Evolutionary conservation across 2,888 invertebrate genomes (phyloP), one percentile per base, ranked within the genome.

Genomic region (Chaetoderma sp.): DNA sequence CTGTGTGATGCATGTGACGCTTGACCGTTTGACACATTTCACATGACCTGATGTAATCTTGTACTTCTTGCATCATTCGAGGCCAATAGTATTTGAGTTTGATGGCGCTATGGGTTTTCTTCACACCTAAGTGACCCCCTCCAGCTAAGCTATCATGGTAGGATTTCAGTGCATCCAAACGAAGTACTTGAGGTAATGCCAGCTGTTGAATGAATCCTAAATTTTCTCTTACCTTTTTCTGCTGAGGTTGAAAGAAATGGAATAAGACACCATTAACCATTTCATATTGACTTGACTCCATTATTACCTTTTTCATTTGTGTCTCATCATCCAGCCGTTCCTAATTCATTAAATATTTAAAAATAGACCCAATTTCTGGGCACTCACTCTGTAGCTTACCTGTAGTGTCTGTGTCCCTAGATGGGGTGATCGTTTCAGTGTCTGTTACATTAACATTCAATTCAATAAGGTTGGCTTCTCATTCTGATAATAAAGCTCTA

Each of bases 1-100:
- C 66, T 2, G 59, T 55, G 18, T 44, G 57, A 23, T 60, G 62
- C 27, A 52, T 54, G 32, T 63, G 33, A n/a, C 66, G 42, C 56
- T 67, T 70, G 21, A 55, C 60, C 30, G 28, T 56, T 52, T 69
- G 65, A 49, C 70, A 73, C 6, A 45, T 28, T n/a, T 47, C 27
- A 42, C 69, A 69, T 23, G 52, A 54, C 10, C 32, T 57, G 23
- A 71, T 61, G 65, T 67, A 68, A 3, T 18, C 33, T 4, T 57
- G 47, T 5, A 71, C 60, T 21, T 69, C 63, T 18, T 49, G 16
- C 36, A 69, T 71, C 69, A 73, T 73, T n/a, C 47, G 59, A 10
- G 64, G 59, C 70, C 73, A 76, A 33, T 63, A 72, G 30, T 73
- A 74, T 25, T 68, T 67, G n/a, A 27, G 18, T 30, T 55, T 44